These are phyloP conservation scores for Standfussiana lucernea DNA, from an alignment of 2,888 invertebrate species.

Conservation along the genomic window DNA sequence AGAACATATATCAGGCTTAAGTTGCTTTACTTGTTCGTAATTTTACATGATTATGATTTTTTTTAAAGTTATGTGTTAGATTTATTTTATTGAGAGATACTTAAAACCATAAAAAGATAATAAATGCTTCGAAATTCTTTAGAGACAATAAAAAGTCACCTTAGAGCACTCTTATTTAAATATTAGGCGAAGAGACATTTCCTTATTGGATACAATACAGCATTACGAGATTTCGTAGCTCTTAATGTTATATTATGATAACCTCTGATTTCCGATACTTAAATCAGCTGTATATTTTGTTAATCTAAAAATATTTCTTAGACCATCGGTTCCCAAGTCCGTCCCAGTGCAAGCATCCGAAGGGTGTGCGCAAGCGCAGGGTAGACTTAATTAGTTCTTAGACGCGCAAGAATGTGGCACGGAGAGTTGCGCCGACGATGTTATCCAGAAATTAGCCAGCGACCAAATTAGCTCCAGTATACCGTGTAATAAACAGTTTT, in stretches of 20 bases:
- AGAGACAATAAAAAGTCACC: constrained; percentile 39
- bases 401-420: constrained; percentile 83
- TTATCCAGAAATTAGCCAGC: constrained; percentile 77
- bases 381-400: constrained; percentile 86
- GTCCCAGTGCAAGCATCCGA: constrained; percentile 55
- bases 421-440: constrained; percentile 65
- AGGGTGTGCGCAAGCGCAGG: constrained; percentile 71
- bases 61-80: constrained; percentile 21
- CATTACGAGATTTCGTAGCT: background rate
- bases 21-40: constrained; percentile 46
- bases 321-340: constrained; percentile 34
- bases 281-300: background rate
- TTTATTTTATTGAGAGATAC: constrained; percentile 27
- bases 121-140: constrained; percentile 42
- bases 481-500: constrained; percentile 66
- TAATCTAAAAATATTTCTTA: constrained; percentile 18
- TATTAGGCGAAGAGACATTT: constrained; percentile 20
- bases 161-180: constrained; percentile 36
- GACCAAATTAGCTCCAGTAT: constrained; percentile 74
- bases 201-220: background rate
- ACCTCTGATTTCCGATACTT: background rate
- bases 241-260: constrained; percentile 6
- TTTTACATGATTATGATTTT: constrained; percentile 45
- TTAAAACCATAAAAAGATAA: constrained; percentile 40
- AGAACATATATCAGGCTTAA: constrained; percentile 42